phyloP scores from a whole-genome alignment of 2,888 invertebrate genomes.

The Hemistola chrysoprasaria region DNA sequence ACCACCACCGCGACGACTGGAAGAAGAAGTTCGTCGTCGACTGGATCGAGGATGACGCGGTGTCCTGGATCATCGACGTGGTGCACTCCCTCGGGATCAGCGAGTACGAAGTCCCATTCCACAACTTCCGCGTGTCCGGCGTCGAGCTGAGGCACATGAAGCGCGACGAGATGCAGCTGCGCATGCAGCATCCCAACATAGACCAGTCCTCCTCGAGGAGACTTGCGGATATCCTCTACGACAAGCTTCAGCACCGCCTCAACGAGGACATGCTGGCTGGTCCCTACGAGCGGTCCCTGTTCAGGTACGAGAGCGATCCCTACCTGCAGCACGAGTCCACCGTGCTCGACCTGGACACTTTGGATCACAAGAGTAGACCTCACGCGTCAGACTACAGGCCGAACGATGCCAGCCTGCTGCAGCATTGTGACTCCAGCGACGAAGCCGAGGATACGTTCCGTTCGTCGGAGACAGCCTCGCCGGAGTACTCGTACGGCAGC shows the following conservation, averaged over 20 bases:
- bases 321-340: conserved; percentile 51
- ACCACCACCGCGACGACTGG: conserved; percentile 74
- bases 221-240: conserved; percentile 61
- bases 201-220: conserved; percentile 52
- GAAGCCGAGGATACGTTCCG: conserved; percentile 67
- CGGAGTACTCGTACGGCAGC: conserved; percentile 66
- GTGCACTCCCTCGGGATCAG: conserved; percentile 57
- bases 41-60: conserved; percentile 82
- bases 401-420: conserved; percentile 50
- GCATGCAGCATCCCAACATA: conserved; percentile 56
- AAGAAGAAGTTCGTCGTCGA: conserved; percentile 73
- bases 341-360: conserved; percentile 63
- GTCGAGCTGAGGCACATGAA: conserved; percentile 59
- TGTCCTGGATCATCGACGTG: conserved; percentile 77
- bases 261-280: conserved; percentile 52
- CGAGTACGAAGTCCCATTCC: conserved; percentile 67
- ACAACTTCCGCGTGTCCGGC: conserved; percentile 68
- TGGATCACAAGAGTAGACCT: conserved; percentile 56
- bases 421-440: conserved; percentile 67
- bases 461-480: conserved; percentile 64
- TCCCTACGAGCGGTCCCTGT: conserved; percentile 39
- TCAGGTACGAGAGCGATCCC: conserved; percentile 61
- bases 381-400: conserved; percentile 64
- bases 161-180: conserved; percentile 60
- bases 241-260: conserved; percentile 60